Base-by-base conservation (phyloP, 2,113 vertebrate species). In the Podiceps cristatus region DNA sequence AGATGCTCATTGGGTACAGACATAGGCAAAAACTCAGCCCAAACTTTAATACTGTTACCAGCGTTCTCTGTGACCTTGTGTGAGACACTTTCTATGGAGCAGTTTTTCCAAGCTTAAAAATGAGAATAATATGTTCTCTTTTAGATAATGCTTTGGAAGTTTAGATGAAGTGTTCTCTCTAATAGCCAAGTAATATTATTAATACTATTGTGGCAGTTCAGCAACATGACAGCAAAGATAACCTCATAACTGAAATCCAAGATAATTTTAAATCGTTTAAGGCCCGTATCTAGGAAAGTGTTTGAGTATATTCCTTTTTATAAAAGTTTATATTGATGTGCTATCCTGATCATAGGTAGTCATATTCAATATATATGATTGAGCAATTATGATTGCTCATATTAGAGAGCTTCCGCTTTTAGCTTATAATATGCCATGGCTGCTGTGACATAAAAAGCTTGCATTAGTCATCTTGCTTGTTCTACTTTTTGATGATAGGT, bases 91-190 rank as follows among this genome's bases (percentile, higher is more conserved):
- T 44, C 52, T 72, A 78, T 1, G 6, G 18, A 53, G 18, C 10
- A 75, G 17, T 68, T 93, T 91, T 96, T 76, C 42, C 49, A 91
- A 69, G 67, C 19, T 66, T 81, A 86, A 93, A 96, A 76, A 59
- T 20, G 6, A 76, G 42, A 71, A 81, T 59, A 93, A 88, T n/a
- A 59, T 11, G 89, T 73, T 82, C 16, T 56, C 20, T 68, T 88
- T 63, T 60, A 81, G 47, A 87, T 18, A 95, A 79, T 18, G 63
- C 44, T 87, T 77, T 81, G 42, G 24, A 90, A 91, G 23, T 72
- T 35, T 60, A 66, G 49, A 60, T 63, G 23, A 83, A 79, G 19
- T 23, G 11, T 18, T 75, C 45, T 60, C 7, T 87, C 44, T 85
- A 55, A 72, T 18, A 78, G 31, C 14, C 42, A 78, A 89, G 20